Percentiles rank a stretch among this genome's conserved stretches.
These are phyloP conservation scores for Tyria jacobaeae DNA, from an alignment of 2,888 invertebrate genomes.

Conservation along the genomic window DNA sequence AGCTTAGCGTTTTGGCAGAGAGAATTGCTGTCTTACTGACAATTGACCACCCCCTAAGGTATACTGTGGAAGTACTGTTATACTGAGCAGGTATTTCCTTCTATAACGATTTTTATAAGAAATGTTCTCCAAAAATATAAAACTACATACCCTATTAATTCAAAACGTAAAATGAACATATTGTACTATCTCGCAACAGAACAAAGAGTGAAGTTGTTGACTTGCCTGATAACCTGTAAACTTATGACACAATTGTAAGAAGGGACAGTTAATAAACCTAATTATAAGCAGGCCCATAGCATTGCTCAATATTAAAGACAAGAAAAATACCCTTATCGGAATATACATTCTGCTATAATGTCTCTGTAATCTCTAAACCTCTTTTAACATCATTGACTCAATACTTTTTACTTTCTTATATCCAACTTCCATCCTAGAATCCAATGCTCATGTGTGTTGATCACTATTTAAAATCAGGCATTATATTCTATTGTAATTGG, in stretches of 20 bases:
- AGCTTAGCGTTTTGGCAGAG: too few species aligned
- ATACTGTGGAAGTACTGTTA: too few species aligned
- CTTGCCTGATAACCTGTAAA: slow-evolving; percentile 42
- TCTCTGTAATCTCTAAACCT: neutral
- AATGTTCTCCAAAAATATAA: neutral
- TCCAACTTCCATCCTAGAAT: too few species aligned
- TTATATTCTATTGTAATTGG: too few species aligned
- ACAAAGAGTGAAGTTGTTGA: slow-evolving; percentile 23
- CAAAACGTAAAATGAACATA: slow-evolving; percentile 10
- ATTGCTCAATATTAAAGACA: slow-evolving; percentile 27
- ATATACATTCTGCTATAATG: neutral
- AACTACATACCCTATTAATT: neutral
- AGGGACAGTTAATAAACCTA: slow-evolving; percentile 49
- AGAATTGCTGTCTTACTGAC: too few species aligned
- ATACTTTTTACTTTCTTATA: neutral
- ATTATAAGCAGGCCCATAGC: slow-evolving; percentile 49
- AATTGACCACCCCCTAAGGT: too few species aligned
- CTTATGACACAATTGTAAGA: slow-evolving; percentile 43
- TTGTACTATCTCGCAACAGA: slow-evolving; percentile 14
- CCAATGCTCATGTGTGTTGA: too few species aligned
- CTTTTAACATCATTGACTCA: neutral
- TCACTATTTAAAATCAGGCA: too few species aligned
- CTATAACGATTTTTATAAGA: neutral
- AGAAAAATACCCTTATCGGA: too few species aligned
- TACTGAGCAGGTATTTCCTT: too few species aligned